Evolutionary conservation across 1,140 invertebrate species (phyloP), one percentile per base, ranked within the genome.

Genomic region (Mylabris phalerata): DNA sequence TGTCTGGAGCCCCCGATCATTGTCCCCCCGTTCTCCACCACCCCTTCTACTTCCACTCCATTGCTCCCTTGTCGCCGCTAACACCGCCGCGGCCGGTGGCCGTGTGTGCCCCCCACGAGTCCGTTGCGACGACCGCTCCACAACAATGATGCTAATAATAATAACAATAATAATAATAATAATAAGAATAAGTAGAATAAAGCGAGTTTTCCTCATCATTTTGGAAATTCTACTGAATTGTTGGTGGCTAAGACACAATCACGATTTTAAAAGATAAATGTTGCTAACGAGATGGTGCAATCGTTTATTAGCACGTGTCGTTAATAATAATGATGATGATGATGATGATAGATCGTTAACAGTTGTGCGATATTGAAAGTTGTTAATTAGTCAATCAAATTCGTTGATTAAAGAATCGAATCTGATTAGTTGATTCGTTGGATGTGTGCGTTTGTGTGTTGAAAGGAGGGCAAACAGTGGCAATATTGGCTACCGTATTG

Each of bases 1-100:
- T 32, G 62, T 63, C 62, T 63, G 58, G 54, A 38, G 48, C 46
- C 59, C 61, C 48, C 50, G 48, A 48, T 40, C 52, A 49, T 46
- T 55, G 7, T 5, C 32, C 4, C 4, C 32, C 32, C 32, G 32
- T 32, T 7, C 4, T 7, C 4, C 32, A 32, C 50, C 49, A 44
- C 27, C 26, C 40, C 43, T 27, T 43, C 48, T 48, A 32, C 19
- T 19, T 19, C 19, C 19, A 19, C 19, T 19, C 19, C 19, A 19
- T 19, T 19, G 19, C 19, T 19, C 19, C 19, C 19, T 19, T 19
- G 19, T 19, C 19, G 19, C 19, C 19, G 19, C 19, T 19, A 19
- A 19, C 19, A 19, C 19, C 19, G 19, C 19, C 19, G 19, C 19
- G 19, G 19, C 19, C 48, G 50, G 39, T 38, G 46, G 39, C 47